Evolutionary conservation across 2,888 invertebrate genomes (phyloP).

Genomic region (Loripinus fragilis): DNA sequence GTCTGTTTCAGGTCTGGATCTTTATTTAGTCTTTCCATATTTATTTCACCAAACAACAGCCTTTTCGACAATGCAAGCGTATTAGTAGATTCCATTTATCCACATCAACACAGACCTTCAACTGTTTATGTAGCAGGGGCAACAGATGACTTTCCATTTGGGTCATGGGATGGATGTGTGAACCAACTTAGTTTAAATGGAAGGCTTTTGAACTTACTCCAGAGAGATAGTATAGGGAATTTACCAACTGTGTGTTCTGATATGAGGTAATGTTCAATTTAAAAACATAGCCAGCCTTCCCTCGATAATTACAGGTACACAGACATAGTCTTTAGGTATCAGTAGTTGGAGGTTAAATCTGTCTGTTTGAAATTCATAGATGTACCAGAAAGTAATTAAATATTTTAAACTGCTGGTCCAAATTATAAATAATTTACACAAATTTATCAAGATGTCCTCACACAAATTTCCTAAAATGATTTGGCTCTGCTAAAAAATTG

Average conservation of each 20-base stretch:
- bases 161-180: conserved; percentile 24
- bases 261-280: too few species aligned
- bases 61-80: background rate
- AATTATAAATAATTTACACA: too few species aligned
- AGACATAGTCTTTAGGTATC: too few species aligned
- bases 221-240: conserved; percentile 9
- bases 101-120: background rate
- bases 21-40: background rate
- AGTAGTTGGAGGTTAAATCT: too few species aligned
- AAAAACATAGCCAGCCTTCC: too few species aligned
- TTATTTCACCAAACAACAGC: background rate
- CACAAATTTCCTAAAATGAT: too few species aligned
- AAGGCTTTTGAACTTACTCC: background rate
- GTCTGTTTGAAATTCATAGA: too few species aligned
- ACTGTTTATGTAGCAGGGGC: conserved; percentile 10
- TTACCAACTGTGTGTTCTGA: background rate
- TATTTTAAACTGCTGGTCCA: too few species aligned
- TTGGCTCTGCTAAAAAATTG: too few species aligned
- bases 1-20: conserved; percentile 4
- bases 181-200: conserved; percentile 16
- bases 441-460: too few species aligned
- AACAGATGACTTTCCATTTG: background rate
- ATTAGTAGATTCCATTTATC: background rate
- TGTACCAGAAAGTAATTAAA: too few species aligned
- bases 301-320: too few species aligned